A percentile compares a stretch with the other conserved stretches of the same genome.
Evolutionary conservation across 2,888 invertebrate genomes (phyloP).

Genomic region (Caenorhabditis doughertyi): DNA sequence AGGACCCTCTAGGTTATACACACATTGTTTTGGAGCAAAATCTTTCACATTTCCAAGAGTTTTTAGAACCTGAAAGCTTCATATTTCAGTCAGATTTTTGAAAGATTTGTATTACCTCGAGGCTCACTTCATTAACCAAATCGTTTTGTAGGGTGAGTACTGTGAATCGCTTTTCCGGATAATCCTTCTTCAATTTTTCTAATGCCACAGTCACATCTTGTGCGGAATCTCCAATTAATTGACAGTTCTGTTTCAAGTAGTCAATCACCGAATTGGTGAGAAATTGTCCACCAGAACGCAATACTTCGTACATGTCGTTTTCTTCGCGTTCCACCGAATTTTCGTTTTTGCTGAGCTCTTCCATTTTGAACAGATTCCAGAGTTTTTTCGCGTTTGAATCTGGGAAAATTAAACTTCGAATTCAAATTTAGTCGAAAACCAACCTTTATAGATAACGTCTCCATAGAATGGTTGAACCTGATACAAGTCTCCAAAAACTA

Average conservation of each 20-base stretch:
- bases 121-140: not conserved
- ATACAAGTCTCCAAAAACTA: constrained; percentile 5
- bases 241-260: not conserved
- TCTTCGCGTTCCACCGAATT: not conserved
- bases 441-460: not conserved
- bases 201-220: not conserved
- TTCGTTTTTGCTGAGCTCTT: constrained; percentile 8
- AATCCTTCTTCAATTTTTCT: not conserved
- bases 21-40: not conserved
- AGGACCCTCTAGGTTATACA: not conserved
- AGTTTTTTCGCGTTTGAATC: not conserved
- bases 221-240: not conserved
- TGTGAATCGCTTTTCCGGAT: not conserved
- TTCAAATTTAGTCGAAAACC: not conserved
- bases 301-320: not conserved
- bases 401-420: not conserved
- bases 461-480: not conserved
- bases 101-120: not conserved
- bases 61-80: not conserved
- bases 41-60: not conserved
- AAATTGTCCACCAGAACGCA: not conserved
- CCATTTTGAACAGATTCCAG: not conserved
- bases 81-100: not conserved
- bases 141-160: not conserved
- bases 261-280: not conserved